Base-by-base conservation (phyloP, 2,888 invertebrate genomes). In the Reticulitermes lucifugus region DNA sequence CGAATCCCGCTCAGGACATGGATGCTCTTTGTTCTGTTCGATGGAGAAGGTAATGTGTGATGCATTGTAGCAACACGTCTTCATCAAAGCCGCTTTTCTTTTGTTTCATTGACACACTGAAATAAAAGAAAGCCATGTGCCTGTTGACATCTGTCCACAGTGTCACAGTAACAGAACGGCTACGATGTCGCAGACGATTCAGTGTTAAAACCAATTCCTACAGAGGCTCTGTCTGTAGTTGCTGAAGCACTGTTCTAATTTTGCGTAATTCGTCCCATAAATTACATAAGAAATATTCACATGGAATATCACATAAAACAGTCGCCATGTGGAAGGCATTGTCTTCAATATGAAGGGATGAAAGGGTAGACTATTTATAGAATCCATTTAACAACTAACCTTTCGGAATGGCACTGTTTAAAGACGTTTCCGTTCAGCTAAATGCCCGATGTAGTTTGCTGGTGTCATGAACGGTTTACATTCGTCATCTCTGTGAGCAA, bases 341-440 rank as follows among this genome's bases (percentile, higher is more conserved):
- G 21, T 60, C 60, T 60, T 21, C 4, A 60, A 35, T 35, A 35
- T 35, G 60, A 21, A 21, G n/a, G 60, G 35, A 43, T 4, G 1
- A 21, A 21, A 43, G 43, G 75, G 43, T 21, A 41, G 41, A 43
- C 21, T 75, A 43, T 75, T 75, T 75, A 75, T 18, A 43, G 75
- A 75, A 43, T 43, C 41, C 6, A 75, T 43, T 75, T 43, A 41
- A 75, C 43, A 41, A 75, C 14, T 75, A 75, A 75, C 75, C 75
- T 43, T 75, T 75, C 43, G 3, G 60, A 60, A 60, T 21, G 4
- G 21, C 6, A 21, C 4, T 60, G 14, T 6, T 46, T 35, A 35
- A 35, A 35, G 35, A 35, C 35, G 35, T 35, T 4, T 35, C 3
- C 9, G 9, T 46, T 6, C 46, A 46, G 46, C 12, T 22, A 75